A percentile compares a stretch with the other conserved stretches of the same genome.
Evolutionary conservation across 2,113 vertebrate species (phyloP).

Genomic region (Coptodon bakossiorum): DNA sequence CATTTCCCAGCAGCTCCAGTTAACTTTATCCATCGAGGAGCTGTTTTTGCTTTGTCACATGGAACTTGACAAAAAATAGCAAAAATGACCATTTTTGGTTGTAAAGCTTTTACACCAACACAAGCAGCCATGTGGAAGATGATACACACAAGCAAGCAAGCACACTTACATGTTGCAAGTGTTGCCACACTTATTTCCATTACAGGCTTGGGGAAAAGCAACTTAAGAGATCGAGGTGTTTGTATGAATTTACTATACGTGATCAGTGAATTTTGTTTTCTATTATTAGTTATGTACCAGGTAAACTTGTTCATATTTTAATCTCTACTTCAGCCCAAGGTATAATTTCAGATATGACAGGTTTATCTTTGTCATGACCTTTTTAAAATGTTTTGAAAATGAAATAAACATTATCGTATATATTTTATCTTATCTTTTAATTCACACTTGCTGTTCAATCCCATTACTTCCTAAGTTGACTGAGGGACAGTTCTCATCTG

Average conservation of each 20-base stretch:
- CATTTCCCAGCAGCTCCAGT: neutral
- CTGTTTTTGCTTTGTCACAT: neutral
- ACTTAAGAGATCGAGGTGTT: neutral
- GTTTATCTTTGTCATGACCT: conserved; percentile 9
- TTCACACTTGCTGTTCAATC: neutral
- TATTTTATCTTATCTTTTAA: conserved; percentile 37
- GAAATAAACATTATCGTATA: conserved; percentile 17
- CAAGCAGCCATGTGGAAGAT: neutral
- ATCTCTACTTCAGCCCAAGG: neutral
- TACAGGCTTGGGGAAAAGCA: neutral
- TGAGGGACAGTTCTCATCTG: neutral
- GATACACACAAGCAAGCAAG: neutral
- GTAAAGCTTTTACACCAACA: neutral
- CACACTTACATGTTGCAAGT: neutral
- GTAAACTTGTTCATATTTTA: neutral
- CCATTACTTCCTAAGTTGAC: neutral
- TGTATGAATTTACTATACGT: neutral
- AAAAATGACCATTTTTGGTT: neutral
- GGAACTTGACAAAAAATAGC: neutral
- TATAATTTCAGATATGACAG: neutral
- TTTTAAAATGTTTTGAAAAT: conserved; percentile 22
- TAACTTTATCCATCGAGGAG: neutral
- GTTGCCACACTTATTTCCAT: neutral
- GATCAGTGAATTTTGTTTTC: neutral
- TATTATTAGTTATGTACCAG: neutral